These are phyloP conservation scores for Anser brachyrhynchus DNA, from an alignment of 2,113 vertebrate species.

Conservation along the genomic window DNA sequence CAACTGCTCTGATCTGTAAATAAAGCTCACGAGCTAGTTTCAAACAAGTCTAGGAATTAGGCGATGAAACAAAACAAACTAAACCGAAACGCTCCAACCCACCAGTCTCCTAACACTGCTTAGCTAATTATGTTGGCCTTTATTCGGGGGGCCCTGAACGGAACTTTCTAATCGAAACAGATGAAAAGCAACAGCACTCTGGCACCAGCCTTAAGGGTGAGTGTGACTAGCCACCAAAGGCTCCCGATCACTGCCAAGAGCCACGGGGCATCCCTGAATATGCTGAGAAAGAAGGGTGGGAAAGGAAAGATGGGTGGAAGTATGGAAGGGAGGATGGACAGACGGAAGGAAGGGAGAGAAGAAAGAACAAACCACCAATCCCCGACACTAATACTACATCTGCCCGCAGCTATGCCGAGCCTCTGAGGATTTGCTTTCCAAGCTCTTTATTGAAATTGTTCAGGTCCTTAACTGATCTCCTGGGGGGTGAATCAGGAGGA, in stretches of 20 bases:
- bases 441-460: conserved; percentile 77
- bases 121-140: conserved; percentile 69
- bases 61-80: not conserved
- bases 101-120: conserved; percentile 36
- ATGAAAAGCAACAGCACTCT: conserved; percentile 80
- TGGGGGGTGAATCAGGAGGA: not conserved
- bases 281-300: conserved; percentile 64
- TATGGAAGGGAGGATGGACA: not conserved
- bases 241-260: conserved; percentile 56
- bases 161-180: conserved; percentile 79
- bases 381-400: conserved; percentile 70
- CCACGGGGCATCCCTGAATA: conserved; percentile 75
- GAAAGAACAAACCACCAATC: conserved; percentile 8
- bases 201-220: conserved; percentile 66
- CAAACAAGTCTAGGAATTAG: conserved; percentile 38
- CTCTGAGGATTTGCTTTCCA: conserved; percentile 76
- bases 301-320: not conserved
- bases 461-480: conserved; percentile 81
- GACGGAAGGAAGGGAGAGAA: not conserved
- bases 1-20: conserved; percentile 59
- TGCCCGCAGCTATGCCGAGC: conserved; percentile 74
- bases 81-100: not conserved
- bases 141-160: conserved; percentile 66
- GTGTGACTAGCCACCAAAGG: conserved; percentile 61
- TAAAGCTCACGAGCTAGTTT: conserved; percentile 53